phyloP scores from a whole-genome alignment of 2,888 invertebrate species.

The Pardosa pseudoannulata region DNA sequence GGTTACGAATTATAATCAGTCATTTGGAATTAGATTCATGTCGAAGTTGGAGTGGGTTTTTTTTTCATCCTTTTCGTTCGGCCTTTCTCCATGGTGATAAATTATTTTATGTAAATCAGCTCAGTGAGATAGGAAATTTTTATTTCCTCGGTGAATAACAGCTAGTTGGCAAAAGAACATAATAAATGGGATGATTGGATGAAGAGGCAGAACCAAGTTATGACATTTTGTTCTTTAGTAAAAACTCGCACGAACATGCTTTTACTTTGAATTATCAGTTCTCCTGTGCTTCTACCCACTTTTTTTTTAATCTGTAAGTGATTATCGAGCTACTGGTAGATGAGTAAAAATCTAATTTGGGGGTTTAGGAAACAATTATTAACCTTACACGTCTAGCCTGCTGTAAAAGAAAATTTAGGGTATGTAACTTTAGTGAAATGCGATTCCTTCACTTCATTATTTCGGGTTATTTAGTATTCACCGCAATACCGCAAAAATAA shows the following conservation, averaged over 20 bases:
- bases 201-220: background rate
- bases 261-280: background rate
- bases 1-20: background rate
- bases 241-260: background rate
- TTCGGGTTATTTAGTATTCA: too few relatives aligned
- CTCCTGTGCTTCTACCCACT: background rate
- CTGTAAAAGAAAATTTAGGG: too few relatives aligned
- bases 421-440: too few relatives aligned
- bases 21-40: constrained; percentile 2
- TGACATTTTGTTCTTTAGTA: background rate
- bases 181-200: background rate
- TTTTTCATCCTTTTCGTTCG: too few relatives aligned
- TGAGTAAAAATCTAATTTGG: background rate
- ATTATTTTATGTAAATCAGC: background rate
- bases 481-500: too few relatives aligned
- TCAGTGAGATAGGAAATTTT: background rate
- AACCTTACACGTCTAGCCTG: background rate
- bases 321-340: background rate
- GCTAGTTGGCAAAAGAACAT: background rate
- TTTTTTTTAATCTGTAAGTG: background rate
- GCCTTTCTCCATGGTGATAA: background rate
- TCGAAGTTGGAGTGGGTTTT: background rate
- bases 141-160: background rate
- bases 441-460: too few relatives aligned
- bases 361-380: background rate